phyloP scores from a whole-genome alignment of 2,113 vertebrate genomes.

The Lepus americanus region DNA sequence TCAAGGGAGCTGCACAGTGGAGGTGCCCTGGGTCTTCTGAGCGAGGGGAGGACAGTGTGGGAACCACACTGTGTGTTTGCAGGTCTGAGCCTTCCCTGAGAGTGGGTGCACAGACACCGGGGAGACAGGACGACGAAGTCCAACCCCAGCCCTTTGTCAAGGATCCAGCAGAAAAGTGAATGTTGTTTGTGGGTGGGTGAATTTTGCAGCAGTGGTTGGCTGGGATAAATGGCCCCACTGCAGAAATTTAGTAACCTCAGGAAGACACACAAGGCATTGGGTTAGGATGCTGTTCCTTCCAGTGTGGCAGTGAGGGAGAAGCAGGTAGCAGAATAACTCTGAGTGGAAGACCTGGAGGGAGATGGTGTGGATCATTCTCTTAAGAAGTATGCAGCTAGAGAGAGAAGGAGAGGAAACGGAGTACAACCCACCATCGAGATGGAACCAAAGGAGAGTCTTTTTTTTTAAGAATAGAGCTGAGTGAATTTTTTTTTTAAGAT shows the following conservation, averaged over 20 bases:
- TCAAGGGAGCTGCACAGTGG: not conserved
- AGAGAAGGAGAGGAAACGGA: not conserved
- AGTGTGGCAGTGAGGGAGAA: not conserved
- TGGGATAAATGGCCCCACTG: not conserved
- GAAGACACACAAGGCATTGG: not conserved
- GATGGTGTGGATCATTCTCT: not conserved
- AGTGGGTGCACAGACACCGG: not conserved
- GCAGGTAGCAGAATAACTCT: not conserved
- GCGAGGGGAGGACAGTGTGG: not conserved
- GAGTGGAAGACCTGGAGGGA: not conserved
- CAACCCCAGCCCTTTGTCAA: not conserved
- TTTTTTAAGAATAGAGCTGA: too few relatives aligned
- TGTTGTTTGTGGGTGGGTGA: not conserved
- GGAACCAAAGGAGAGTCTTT: not conserved
- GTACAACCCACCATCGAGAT: not conserved
- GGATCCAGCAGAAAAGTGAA: not conserved
- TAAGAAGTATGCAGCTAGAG: not conserved
- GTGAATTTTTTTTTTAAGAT: too few relatives aligned
- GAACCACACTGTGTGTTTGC: not conserved
- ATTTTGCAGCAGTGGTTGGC: not conserved
- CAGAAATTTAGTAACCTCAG: not conserved
- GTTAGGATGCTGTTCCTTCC: not conserved
- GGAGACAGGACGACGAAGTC: not conserved
- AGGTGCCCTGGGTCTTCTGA: not conserved
- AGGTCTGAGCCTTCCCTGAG: not conserved